Base-by-base conservation (phyloP, 23 tunicate genomes). In the Styela plicata region DNA sequence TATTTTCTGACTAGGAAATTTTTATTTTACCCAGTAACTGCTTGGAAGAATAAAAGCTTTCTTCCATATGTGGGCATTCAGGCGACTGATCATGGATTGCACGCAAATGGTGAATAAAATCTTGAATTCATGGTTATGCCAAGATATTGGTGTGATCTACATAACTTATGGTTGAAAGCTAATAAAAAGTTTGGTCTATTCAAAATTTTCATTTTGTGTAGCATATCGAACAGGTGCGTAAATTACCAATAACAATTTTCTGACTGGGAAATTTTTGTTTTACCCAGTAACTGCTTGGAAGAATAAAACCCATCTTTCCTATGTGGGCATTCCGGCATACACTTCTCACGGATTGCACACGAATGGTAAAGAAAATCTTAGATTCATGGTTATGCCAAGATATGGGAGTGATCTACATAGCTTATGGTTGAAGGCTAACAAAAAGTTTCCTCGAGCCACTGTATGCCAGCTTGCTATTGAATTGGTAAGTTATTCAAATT, bases 351-450 rank as follows among this genome's bases (percentile, higher is more conserved):
- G 98, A 18, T 73, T 82, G 34, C 98, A 88, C 77, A 66, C 66
- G 2, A 62, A 24, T 22, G 63, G 79, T 22, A 66, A 65, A 20
- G 87, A 94, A 34, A 57, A 74, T 22, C 84, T 96, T 23, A 81
- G 99, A 76, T 96, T 91, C 82, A 31, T 96, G 83, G 94, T 96
- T 29, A 96, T 96, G 99, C 99, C 97, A 31, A 70, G 99, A 69
- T 96, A 80, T 91, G 99, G 99, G 1, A 13, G 83, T 23, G 99
- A 96, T 78, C 83, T 96, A 2, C 97, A 96, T 31, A 91, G 87
- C 21, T 13, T 91, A 19, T 96, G 96, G 96, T 18, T 87, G 10
- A 79, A 91, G 77, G 87, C 89, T 0, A 78, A 73, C 35, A 96
- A 87, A 63, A 87, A 78, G 19, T 96, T 96, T 34, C 73, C 66